Evolutionary conservation across 2,888 invertebrate genomes (phyloP).

Genomic region (Matsumyia berberina): DNA sequence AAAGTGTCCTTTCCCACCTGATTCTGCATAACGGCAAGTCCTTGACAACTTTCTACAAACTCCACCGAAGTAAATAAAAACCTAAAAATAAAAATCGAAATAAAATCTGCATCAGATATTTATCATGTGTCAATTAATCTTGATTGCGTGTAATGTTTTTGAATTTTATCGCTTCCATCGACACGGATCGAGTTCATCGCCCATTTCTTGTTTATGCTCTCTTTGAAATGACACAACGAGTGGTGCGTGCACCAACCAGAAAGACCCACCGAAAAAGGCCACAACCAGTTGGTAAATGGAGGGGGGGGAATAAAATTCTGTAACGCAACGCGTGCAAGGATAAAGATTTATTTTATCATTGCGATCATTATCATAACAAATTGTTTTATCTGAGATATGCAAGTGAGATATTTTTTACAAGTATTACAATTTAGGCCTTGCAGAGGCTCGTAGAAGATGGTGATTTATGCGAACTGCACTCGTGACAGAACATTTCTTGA

Average conservation of each 20-base stretch:
- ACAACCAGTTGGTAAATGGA: neutral
- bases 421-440: slow-evolving; percentile 28
- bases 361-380: slow-evolving; percentile 73
- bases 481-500: slow-evolving; percentile 35
- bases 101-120: slow-evolving; percentile 42
- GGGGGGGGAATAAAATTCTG: slow-evolving; percentile 22
- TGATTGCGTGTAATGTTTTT: slow-evolving; percentile 66
- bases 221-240: slow-evolving; percentile 29
- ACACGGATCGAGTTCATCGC: slow-evolving; percentile 64
- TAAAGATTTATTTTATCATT: slow-evolving; percentile 73
- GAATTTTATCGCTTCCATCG: slow-evolving; percentile 64
- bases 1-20: neutral
- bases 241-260: neutral
- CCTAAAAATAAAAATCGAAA: slow-evolving; percentile 6
- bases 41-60: slow-evolving; percentile 6
- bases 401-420: slow-evolving; percentile 34
- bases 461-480: slow-evolving; percentile 61
- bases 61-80: slow-evolving; percentile 1
- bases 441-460: slow-evolving; percentile 23
- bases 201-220: slow-evolving; percentile 53
- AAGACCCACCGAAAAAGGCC: slow-evolving; percentile 13
- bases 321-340: slow-evolving; percentile 39
- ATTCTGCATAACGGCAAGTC: slow-evolving; percentile 2
- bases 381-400: slow-evolving; percentile 64
- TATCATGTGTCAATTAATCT: slow-evolving; percentile 70